Evolutionary conservation across 1,140 invertebrate genomes (phyloP).

Genomic region (Delia radicum): DNA sequence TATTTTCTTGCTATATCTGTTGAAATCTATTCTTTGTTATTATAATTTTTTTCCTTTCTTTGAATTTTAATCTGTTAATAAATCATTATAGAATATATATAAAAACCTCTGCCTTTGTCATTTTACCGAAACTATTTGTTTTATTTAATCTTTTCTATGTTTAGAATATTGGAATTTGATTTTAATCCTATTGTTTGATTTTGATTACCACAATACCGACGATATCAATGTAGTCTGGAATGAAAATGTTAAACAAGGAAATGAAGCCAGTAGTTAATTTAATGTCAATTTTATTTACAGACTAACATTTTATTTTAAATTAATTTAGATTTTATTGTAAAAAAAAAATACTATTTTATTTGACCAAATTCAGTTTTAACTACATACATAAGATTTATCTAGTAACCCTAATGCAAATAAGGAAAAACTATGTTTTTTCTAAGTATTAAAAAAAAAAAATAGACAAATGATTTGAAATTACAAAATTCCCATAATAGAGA

Average conservation of each 20-base stretch:
- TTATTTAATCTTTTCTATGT: background rate
- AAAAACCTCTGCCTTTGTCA: background rate
- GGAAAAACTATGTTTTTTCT: too few species aligned
- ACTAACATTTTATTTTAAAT: too few species aligned
- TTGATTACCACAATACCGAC: background rate
- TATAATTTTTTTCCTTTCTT: background rate
- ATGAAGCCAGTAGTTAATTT: background rate
- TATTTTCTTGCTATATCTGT: background rate
- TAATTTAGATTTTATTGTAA: too few species aligned
- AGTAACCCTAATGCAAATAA: too few species aligned
- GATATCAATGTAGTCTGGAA: background rate
- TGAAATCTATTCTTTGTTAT: background rate
- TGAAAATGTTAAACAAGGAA: background rate
- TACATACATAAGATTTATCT: too few species aligned
- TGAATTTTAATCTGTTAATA: background rate
- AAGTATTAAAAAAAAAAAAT: too few species aligned
- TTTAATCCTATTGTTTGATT: too few species aligned
- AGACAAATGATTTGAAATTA: too few species aligned
- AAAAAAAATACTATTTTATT: too few species aligned
- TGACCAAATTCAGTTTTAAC: too few species aligned
- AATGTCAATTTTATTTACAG: background rate
- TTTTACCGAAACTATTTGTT: background rate
- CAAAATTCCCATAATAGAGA: too few species aligned
- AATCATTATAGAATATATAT: background rate
- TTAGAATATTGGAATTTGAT: background rate